These are phyloP conservation scores for Apeira syringaria DNA, from an alignment of 2,888 invertebrate genomes.

Conservation along the genomic window DNA sequence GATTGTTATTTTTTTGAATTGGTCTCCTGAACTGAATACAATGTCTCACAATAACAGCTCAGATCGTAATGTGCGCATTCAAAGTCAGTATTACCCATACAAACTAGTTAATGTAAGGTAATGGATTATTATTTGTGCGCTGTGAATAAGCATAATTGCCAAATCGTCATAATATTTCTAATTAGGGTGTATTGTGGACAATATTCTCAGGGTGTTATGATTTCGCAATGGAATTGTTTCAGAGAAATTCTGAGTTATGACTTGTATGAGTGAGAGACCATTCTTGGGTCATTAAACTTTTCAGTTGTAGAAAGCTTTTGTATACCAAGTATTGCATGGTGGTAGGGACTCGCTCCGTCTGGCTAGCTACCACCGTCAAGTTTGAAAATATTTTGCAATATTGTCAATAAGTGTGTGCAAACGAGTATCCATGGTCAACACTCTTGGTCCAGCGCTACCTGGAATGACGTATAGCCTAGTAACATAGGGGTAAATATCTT, in stretches of 20 bases:
- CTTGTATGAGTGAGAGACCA: slow-evolving; percentile 3
- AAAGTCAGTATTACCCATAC: slow-evolving; percentile 3
- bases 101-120: background rate
- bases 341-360: no score
- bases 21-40: slow-evolving; percentile 5
- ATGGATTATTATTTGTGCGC: no score
- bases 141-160: background rate
- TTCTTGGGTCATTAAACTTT: slow-evolving; percentile 4
- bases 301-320: no score
- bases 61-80: slow-evolving; percentile 8
- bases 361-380: no score
- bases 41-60: slow-evolving; percentile 12
- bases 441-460: no score
- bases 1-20: background rate
- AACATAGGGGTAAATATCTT: no score
- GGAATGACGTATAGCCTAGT: no score
- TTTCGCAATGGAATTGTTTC: slow-evolving; percentile 14
- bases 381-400: no score
- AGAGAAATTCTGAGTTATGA: slow-evolving; percentile 12
- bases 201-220: slow-evolving; percentile 19
- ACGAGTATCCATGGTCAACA: no score
- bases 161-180: slow-evolving; percentile 7
- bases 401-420: no score
- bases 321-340: no score
- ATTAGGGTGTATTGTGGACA: slow-evolving; percentile 4